phyloP scores from a whole-genome alignment of 92 coral and sea anemone genomes.

The Umimayanthus kanabou region DNA sequence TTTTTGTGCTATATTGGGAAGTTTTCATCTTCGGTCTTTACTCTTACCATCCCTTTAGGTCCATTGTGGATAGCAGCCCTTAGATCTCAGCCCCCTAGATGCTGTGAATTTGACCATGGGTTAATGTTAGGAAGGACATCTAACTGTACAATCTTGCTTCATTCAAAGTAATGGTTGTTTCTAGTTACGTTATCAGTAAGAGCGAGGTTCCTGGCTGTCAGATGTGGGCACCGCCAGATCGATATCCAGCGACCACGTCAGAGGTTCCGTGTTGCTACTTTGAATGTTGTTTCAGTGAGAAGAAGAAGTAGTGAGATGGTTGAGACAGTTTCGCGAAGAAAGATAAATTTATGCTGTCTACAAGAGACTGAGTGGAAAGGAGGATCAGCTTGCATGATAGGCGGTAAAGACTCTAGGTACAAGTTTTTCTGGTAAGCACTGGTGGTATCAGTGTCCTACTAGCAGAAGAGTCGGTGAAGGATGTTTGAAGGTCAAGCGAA shows the following conservation, averaged over 20 bases:
- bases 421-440: conserved; percentile 45
- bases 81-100: not conserved
- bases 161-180: not conserved
- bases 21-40: not conserved
- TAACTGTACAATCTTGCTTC: not conserved
- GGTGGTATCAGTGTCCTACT: conserved; percentile 42
- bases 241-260: too few species aligned
- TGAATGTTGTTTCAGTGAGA: conserved; percentile 46
- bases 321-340: conserved; percentile 41
- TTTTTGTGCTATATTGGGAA: not conserved
- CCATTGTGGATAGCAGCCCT: not conserved
- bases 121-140: conserved; percentile 13
- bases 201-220: not conserved
- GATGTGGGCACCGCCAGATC: too few species aligned
- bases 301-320: conserved; percentile 38
- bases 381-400: conserved; percentile 27
- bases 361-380: conserved; percentile 46
- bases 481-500: conserved; percentile 17
- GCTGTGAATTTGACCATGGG: not conserved
- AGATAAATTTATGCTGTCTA: conserved; percentile 30
- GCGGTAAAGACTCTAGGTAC: conserved; percentile 34
- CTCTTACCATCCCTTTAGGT: not conserved
- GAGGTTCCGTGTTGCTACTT: conserved; percentile 2
- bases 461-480: conserved; percentile 42
- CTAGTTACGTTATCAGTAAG: too few species aligned